phyloP scores from a whole-genome alignment of 1,140 invertebrate species.

The Danaus plexippus region DNA sequence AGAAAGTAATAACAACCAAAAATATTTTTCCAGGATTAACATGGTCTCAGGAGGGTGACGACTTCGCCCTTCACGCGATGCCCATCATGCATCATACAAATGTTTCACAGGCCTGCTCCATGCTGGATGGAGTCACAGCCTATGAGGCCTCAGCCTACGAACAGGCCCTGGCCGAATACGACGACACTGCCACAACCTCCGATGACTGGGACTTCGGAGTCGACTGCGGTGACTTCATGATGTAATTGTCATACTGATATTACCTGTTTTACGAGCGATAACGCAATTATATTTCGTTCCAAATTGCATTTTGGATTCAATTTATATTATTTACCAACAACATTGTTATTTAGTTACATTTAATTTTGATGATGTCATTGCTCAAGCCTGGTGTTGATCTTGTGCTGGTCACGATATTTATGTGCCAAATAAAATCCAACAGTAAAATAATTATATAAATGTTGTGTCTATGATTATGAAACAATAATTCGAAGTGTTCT shows the following conservation, averaged over 20 bases:
- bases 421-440: constrained; percentile 46
- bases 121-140: constrained; percentile 72
- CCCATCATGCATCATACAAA: constrained; percentile 75
- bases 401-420: constrained; percentile 47
- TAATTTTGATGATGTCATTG: constrained; percentile 19
- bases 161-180: constrained; percentile 73
- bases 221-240: constrained; percentile 76
- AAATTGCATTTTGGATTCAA: constrained; percentile 2
- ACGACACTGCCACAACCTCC: constrained; percentile 73
- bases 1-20: background rate
- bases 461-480: constrained; percentile 29
- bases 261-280: too few relatives aligned
- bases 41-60: constrained; percentile 75
- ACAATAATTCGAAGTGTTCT: constrained; percentile 15
- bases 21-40: constrained; percentile 63
- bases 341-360: background rate
- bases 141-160: constrained; percentile 74
- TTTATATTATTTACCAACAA: too few relatives aligned
- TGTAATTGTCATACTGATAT: constrained; percentile 51
- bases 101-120: constrained; percentile 70
- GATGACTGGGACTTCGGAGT: constrained; percentile 76
- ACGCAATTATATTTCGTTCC: background rate
- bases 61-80: constrained; percentile 74
- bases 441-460: constrained; percentile 41
- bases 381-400: constrained; percentile 32